Evolutionary conservation across 2,797 vertebrate species (phyloP).

Genomic region (Decapterus maruadsi): DNA sequence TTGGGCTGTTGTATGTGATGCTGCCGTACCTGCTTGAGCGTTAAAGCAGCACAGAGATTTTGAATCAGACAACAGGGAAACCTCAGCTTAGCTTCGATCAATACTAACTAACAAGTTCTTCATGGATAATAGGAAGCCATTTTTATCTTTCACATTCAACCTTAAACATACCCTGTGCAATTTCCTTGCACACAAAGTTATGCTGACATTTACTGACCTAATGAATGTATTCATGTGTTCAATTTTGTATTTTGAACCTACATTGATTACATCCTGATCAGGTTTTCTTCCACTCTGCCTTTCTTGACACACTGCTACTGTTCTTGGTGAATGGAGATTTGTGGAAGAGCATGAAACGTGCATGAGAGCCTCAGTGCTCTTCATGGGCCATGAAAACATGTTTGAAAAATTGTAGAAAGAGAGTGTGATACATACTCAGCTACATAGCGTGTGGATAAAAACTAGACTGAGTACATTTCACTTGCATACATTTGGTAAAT

Average conservation of each 20-base stretch:
- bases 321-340: neutral
- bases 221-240: neutral
- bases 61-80: constrained; percentile 45
- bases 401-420: neutral
- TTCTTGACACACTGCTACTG: neutral
- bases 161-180: neutral
- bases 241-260: neutral
- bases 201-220: neutral
- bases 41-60: constrained; percentile 62
- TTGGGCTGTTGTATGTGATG: constrained; percentile 72
- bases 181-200: neutral
- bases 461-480: neutral
- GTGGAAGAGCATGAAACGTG: neutral
- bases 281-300: neutral
- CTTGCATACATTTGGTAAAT: neutral
- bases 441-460: neutral
- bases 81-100: constrained; percentile 29
- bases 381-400: neutral
- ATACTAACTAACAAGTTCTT: neutral
- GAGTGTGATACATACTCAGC: neutral
- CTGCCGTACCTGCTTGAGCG: constrained; percentile 69
- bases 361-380: neutral
- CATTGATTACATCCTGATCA: neutral
- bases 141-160: neutral
- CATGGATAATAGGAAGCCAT: neutral